phyloP scores from a whole-genome alignment of 2,797 vertebrate genomes.

The Argya squamiceps region DNA sequence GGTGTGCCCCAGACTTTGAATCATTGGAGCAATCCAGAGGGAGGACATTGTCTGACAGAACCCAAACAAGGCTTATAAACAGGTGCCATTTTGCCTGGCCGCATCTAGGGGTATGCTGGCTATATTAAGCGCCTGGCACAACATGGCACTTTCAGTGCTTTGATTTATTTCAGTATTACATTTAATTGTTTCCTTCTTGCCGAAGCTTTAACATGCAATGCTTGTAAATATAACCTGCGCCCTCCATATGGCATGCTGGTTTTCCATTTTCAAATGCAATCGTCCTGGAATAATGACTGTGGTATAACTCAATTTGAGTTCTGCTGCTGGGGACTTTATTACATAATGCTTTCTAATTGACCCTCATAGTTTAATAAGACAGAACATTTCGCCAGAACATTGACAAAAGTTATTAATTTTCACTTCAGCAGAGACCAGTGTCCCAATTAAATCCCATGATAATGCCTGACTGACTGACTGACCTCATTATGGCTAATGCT shows the following conservation, averaged over 20 bases:
- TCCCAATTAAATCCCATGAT: slow-evolving; percentile 98
- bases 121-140: slow-evolving; percentile 66
- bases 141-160: slow-evolving; percentile 65
- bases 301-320: slow-evolving; percentile 96
- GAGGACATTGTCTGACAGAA: slow-evolving; percentile 40
- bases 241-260: slow-evolving; percentile 81
- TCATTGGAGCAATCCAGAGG: slow-evolving; percentile 22
- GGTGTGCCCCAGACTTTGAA: slow-evolving; percentile 78
- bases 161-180: slow-evolving; percentile 82
- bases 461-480: slow-evolving; percentile 91
- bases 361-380: slow-evolving; percentile 95
- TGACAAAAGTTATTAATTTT: slow-evolving; percentile 99
- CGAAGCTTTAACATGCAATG: slow-evolving; percentile 79
- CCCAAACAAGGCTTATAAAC: slow-evolving; percentile 56
- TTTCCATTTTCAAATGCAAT: slow-evolving; percentile 85
- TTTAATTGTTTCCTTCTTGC: slow-evolving; percentile 84
- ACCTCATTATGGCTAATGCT: slow-evolving; percentile 96
- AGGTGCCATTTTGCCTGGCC: slow-evolving; percentile 62
- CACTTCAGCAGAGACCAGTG: slow-evolving; percentile 97
- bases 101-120: slow-evolving; percentile 57
- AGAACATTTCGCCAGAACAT: slow-evolving; percentile 93
- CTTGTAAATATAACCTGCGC: slow-evolving; percentile 80
- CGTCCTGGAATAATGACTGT: slow-evolving; percentile 83
- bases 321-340: slow-evolving; percentile 95
- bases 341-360: slow-evolving; percentile 99